Evolutionary conservation across 2,113 vertebrate species (phyloP), one percentile per base, ranked within the genome.

Genomic region (Phocoena sinus): DNA sequence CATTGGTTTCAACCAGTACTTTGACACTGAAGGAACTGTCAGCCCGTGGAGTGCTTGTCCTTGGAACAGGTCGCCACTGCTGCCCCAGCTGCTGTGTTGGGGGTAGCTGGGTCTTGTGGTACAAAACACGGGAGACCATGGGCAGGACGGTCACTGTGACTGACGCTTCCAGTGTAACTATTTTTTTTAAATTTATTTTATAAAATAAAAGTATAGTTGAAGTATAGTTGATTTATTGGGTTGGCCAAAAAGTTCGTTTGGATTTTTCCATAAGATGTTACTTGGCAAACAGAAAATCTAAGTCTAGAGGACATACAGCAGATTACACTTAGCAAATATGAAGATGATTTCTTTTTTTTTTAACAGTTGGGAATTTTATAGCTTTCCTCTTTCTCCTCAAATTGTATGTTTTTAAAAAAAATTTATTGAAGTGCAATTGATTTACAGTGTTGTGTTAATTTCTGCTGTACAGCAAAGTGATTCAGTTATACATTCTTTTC

Each of bases 201-300:
- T 31, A 53, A 53, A 53, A 17, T 53, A 53, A 53, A 53, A 18
- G 53, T 53, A 53, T 53, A 6, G 53, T 18, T 56, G 31, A 79
- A 79, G 47, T 23, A 21, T 23, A n/a, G 18, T 53, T 53, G 53
- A 53, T 53, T 53, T 53, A 53, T 18, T 53, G 53, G 53, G 5
- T 53, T 53, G 53, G 5, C 53, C 15, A 53, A 6, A 18, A 53
- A 53, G 5, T 53, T 53, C 15, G 1, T 53, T 53, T 53, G 15
- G 53, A 18, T 53, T 53, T 53, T 53, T 53, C 53, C 53, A 53
- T 53, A 53, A 53, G 53, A 53, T 18, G 53, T 53, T 53, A 44
- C 58, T 28, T 71, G 63, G 79, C 95, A 95, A 76, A 89, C 68
- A 92, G 95, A 83, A 95, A 33, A n/a, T 53, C 2, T 28, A 44